Percentiles rank a stretch among this genome's conserved stretches.
phyloP scores from a whole-genome alignment of 2,113 vertebrate genomes.

The Strix aluco region DNA sequence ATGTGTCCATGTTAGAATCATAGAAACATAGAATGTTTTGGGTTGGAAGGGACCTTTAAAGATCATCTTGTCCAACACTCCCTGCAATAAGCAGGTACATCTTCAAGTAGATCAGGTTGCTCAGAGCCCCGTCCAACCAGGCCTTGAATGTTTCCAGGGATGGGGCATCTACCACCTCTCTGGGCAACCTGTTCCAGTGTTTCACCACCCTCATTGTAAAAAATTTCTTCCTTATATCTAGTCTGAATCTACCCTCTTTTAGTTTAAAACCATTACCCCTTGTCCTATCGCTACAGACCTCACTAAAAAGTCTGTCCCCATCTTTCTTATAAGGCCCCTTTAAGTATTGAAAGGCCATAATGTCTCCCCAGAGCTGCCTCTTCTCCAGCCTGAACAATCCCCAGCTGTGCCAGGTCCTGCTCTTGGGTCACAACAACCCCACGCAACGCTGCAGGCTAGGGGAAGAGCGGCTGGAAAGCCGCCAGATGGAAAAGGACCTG shows the following conservation, averaged over 20 bases:
- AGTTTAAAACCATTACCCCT: not conserved
- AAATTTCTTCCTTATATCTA: not conserved
- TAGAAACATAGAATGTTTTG: not conserved
- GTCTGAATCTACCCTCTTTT: not conserved
- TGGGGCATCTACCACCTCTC: not conserved
- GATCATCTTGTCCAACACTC: not conserved
- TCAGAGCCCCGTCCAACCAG: not conserved
- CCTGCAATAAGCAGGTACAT: not conserved
- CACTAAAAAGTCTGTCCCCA: not conserved
- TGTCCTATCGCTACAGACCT: fast-evolving
- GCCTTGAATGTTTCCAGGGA: not conserved
- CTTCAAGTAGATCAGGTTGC: not conserved
- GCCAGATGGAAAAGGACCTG: no score
- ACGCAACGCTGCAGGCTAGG: not conserved
- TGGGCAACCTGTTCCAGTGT: not conserved
- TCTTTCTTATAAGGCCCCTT: not conserved
- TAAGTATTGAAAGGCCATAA: fast-evolving
- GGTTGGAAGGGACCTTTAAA: not conserved
- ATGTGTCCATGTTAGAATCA: not conserved
- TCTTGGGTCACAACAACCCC: not conserved
- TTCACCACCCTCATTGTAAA: not conserved
- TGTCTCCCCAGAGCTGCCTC: not conserved
- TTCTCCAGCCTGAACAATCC: not conserved
- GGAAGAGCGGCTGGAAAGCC: no score
- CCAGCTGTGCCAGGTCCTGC: not conserved